Conservation (phyloP, 2,113 vertebrate genomes). For the Mola mola region DNA sequence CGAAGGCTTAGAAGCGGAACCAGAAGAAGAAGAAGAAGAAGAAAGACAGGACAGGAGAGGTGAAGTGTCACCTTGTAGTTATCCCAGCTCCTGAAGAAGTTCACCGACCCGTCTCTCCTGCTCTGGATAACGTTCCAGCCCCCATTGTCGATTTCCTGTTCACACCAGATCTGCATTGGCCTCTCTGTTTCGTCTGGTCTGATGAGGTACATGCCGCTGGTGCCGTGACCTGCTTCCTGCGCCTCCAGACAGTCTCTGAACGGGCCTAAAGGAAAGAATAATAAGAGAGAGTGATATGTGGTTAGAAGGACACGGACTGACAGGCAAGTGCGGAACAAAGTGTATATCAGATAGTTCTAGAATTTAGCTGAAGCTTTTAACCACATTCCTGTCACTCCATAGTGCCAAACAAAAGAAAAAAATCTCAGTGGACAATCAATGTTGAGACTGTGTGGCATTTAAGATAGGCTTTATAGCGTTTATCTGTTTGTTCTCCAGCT, state of each 20-base stretch:
- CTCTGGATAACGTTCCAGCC: constrained; percentile 98
- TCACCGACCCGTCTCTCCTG: constrained; percentile 93
- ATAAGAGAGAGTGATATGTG: constrained; percentile 22
- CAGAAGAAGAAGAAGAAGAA: constrained; percentile 10
- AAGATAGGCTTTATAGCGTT: too few relatives aligned
- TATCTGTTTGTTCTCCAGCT: too few relatives aligned
- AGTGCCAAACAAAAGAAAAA: too few relatives aligned
- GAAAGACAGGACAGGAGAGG: constrained; percentile 5
- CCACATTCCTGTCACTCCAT: too few relatives aligned
- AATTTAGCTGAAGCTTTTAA: too few relatives aligned
- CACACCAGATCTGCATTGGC: constrained; percentile 93
- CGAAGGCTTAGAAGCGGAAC: constrained; percentile 12
- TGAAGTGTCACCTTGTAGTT: constrained; percentile 91
- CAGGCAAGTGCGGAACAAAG: too few relatives aligned
- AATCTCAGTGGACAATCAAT: too few relatives aligned
- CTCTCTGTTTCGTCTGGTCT: constrained; percentile 86
- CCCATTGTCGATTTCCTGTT: constrained; percentile 93
- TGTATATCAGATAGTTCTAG: too few relatives aligned
- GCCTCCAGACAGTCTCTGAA: constrained; percentile 94
- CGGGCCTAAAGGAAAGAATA: constrained; percentile 82
- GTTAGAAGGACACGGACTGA: too few relatives aligned
- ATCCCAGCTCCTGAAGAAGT: constrained; percentile 99
- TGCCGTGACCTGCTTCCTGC: constrained; percentile 89
- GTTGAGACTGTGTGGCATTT: too few relatives aligned
- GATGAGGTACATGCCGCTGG: constrained; percentile 94